phyloP scores from a whole-genome alignment of 37 sponge, comb jelly and placozoan genomes.

The Aphrocallistes beatrix region DNA sequence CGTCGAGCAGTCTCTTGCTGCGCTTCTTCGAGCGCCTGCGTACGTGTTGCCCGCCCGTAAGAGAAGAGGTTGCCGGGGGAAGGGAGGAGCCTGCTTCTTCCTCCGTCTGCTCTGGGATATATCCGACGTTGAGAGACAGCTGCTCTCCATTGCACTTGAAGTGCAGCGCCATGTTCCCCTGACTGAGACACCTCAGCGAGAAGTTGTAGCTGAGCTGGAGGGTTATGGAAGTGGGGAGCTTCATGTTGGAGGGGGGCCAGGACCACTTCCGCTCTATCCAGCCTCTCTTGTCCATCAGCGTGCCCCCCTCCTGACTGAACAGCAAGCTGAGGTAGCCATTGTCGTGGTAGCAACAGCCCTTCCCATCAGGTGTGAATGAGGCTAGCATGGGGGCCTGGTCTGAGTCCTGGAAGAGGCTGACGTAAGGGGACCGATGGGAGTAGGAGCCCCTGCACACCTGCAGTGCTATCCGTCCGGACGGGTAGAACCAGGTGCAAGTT shows the following conservation, averaged over 20 bases:
- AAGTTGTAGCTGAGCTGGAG: slow-evolving; percentile 42
- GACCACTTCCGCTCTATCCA: slow-evolving; percentile 35
- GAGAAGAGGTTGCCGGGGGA: slow-evolving; percentile 22
- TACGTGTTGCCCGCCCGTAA: neutral
- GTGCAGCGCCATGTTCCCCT: slow-evolving; percentile 33
- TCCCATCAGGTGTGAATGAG: slow-evolving; percentile 59
- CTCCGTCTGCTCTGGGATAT: neutral
- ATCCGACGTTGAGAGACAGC: neutral
- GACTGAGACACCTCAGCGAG: slow-evolving; percentile 41
- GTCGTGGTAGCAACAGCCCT: slow-evolving; percentile 53
- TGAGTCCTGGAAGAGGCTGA: slow-evolving; percentile 42
- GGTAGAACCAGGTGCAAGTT: slow-evolving; percentile 28
- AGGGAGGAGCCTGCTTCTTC: neutral
- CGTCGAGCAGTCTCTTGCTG: neutral
- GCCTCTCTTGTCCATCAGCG: slow-evolving; percentile 52
- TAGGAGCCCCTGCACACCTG: slow-evolving; percentile 29
- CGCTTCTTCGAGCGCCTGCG: neutral
- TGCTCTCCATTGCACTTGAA: slow-evolving; percentile 40
- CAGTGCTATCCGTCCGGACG: slow-evolving; percentile 56
- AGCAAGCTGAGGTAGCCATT: slow-evolving; percentile 42
- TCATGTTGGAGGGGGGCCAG: slow-evolving; percentile 50
- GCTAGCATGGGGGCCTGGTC: slow-evolving; percentile 41
- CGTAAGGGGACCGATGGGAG: slow-evolving; percentile 26
- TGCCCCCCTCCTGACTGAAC: slow-evolving; percentile 32
- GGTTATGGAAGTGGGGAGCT: slow-evolving; percentile 34